Evolutionary conservation across 2,797 vertebrate genomes (phyloP).

Genomic region (Botia almorhae): DNA sequence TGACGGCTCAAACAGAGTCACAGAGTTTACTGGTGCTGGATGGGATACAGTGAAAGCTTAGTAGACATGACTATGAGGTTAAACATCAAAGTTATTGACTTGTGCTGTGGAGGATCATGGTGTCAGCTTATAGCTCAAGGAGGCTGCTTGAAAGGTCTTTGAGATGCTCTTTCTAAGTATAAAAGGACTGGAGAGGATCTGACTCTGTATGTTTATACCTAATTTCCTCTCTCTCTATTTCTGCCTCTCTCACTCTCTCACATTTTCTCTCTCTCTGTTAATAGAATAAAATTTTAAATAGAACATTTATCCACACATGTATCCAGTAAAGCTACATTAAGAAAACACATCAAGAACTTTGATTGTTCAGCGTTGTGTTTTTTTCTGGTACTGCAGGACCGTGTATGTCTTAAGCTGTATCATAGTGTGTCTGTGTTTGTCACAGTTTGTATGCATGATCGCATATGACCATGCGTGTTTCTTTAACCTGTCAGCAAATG

Average conservation of each 20-base stretch:
- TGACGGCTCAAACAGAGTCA: neutral
- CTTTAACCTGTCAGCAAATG: neutral
- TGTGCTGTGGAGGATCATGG: constrained; percentile 44
- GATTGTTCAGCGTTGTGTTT: neutral
- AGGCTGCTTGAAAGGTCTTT: constrained; percentile 27
- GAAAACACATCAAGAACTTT: neutral
- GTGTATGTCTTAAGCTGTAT: neutral
- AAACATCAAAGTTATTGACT: constrained; percentile 50
- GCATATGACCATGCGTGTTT: neutral
- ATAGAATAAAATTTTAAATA: too few species aligned
- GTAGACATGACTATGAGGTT: constrained; percentile 13
- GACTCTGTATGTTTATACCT: neutral
- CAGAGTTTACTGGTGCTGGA: too few species aligned
- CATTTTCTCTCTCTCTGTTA: neutral
- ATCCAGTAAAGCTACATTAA: neutral
- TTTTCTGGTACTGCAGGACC: neutral
- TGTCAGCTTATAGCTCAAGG: constrained; percentile 45
- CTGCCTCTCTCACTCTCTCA: neutral
- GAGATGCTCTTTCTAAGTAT: constrained; percentile 22
- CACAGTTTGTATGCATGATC: neutral
- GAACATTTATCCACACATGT: too few species aligned
- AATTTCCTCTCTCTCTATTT: neutral
- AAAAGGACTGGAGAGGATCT: constrained; percentile 11
- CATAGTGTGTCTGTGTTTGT: neutral
- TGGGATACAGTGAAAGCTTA: constrained; percentile 10